A percentile compares a stretch with the other conserved stretches of the same genome.
Evolutionary conservation across 2,888 invertebrate species (phyloP).

Genomic region (Druceiella hillmani): DNA sequence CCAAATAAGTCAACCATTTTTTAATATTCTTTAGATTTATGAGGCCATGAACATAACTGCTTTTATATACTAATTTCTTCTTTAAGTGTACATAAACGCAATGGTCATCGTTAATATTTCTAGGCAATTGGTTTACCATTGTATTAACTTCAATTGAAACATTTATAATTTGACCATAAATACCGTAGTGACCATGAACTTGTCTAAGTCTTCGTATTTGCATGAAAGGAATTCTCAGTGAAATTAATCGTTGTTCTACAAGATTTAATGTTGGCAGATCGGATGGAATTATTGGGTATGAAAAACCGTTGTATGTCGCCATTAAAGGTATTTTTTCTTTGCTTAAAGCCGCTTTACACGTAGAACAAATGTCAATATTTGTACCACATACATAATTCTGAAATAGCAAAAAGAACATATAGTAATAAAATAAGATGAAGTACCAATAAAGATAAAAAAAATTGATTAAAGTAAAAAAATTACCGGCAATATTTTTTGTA

Average conservation of each 20-base stretch:
- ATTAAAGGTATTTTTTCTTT: constrained; percentile 2
- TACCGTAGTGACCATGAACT: too few relatives aligned
- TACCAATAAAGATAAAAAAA: constrained; percentile 20
- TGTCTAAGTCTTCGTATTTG: constrained; percentile 3
- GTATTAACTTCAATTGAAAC: too few relatives aligned
- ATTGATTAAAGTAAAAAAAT: constrained; percentile 15
- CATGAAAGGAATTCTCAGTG: constrained; percentile 7
- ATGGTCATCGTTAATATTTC: too few relatives aligned
- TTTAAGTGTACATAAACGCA: too few relatives aligned
- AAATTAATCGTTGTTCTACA: constrained; percentile 5
- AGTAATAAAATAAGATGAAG: constrained; percentile 17
- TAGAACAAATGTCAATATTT: constrained; percentile 18
- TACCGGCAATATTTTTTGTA: constrained; percentile 22
- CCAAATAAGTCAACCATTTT: too few relatives aligned
- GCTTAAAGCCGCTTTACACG: constrained; percentile 15
- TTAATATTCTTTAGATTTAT: too few relatives aligned
- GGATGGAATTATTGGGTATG: constrained; percentile 4
- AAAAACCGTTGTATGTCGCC: constrained; percentile 2
- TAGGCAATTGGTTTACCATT: too few relatives aligned
- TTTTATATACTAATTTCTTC: too few relatives aligned
- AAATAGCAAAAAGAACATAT: constrained; percentile 19
- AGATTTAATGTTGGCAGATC: constrained; percentile 4
- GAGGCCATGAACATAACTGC: too few relatives aligned
- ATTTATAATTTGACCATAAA: too few relatives aligned
- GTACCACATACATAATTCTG: constrained; percentile 21